Conservation (phyloP, 1,140 invertebrate species). For the Platorchestia sp. region DNA sequence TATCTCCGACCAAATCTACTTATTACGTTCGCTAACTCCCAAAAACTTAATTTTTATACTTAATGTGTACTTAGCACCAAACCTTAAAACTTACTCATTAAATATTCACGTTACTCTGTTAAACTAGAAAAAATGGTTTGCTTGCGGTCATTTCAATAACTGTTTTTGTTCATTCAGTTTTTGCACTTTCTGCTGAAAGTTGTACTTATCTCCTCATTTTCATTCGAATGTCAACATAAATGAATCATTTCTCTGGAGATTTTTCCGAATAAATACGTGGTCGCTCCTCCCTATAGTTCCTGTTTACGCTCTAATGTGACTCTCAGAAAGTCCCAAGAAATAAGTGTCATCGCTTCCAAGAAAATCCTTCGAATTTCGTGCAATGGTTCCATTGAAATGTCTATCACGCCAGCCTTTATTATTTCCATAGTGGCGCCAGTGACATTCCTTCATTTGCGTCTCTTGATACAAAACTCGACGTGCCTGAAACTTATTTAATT, state of each 20-base stretch:
- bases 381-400: constrained; percentile 35
- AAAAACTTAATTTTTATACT: too few species aligned
- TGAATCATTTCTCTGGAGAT: neutral
- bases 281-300: constrained; percentile 26
- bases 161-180: neutral
- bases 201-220: neutral
- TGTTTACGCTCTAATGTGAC: constrained; percentile 22
- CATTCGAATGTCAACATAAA: neutral
- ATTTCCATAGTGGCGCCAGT: neutral
- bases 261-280: neutral
- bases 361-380: constrained; percentile 47
- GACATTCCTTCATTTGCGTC: constrained; percentile 46
- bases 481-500: constrained; percentile 7
- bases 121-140: neutral
- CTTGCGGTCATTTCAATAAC: neutral
- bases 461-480: neutral
- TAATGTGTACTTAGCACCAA: too few species aligned
- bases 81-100: too few species aligned
- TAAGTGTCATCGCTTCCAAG: constrained; percentile 7
- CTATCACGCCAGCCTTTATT: constrained; percentile 27
- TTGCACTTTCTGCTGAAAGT: neutral
- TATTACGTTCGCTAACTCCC: too few species aligned
- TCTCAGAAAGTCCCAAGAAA: constrained; percentile 17
- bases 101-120: neutral
- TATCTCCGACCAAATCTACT: too few species aligned